phyloP scores from a whole-genome alignment of 2,797 vertebrate genomes.

The Decapterus maruadsi region DNA sequence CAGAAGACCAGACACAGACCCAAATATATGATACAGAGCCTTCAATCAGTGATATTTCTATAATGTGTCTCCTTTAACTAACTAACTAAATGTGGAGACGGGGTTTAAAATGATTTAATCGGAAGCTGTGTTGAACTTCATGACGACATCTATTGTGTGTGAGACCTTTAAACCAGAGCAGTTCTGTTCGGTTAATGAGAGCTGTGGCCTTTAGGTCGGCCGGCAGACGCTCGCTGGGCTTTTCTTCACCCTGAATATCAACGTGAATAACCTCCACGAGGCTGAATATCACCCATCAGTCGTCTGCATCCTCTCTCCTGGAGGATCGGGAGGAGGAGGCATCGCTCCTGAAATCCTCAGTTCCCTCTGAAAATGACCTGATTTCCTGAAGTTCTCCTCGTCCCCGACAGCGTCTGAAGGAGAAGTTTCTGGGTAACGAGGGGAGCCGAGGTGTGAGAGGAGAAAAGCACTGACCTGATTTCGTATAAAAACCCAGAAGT shows the following conservation, averaged over 20 bases:
- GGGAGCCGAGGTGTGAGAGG: conserved; percentile 8
- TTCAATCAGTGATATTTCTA: too few relatives aligned
- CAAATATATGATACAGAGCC: too few relatives aligned
- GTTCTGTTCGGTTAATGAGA: too few relatives aligned
- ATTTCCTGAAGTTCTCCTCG: conserved; percentile 1
- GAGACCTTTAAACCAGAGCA: background rate
- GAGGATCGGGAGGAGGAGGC: background rate
- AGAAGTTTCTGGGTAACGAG: conserved; percentile 10
- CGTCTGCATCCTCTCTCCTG: conserved; percentile 1
- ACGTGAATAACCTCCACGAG: background rate
- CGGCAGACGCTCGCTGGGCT: background rate
- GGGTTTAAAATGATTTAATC: too few relatives aligned
- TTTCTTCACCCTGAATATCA: background rate
- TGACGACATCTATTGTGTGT: background rate
- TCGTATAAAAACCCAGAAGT: conserved; percentile 2
- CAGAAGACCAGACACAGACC: too few relatives aligned
- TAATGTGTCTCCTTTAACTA: too few relatives aligned
- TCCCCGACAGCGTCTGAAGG: background rate
- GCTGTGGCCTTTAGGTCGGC: background rate
- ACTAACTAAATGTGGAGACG: too few relatives aligned
- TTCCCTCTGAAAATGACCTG: conserved; percentile 3
- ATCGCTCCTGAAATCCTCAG: background rate
- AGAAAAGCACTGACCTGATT: conserved; percentile 18
- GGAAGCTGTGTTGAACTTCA: too few relatives aligned
- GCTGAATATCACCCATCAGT: background rate